phyloP scores from a whole-genome alignment of 2,888 invertebrate species.

The Octodonta nipae region DNA sequence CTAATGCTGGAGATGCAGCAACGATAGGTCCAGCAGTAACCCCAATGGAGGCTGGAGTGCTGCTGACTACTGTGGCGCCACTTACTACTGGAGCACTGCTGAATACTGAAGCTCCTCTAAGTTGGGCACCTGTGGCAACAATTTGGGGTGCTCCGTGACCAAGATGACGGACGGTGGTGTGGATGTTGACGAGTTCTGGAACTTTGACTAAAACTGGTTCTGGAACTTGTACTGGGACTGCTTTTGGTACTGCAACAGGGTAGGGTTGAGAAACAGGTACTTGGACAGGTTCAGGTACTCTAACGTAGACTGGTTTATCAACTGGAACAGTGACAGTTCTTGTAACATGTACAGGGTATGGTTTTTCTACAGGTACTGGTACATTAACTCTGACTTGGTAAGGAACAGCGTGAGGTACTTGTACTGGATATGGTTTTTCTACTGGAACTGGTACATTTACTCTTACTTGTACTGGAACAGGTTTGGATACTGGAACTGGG shows the following conservation, averaged over 20 bases:
- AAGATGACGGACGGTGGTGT: slow-evolving; percentile 8
- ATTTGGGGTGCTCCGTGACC: background rate
- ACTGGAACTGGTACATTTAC: slow-evolving; percentile 22
- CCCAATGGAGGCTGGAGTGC: slow-evolving; percentile 2
- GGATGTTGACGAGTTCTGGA: slow-evolving; percentile 15
- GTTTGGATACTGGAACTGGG: slow-evolving; percentile 21
- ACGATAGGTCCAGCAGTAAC: background rate
- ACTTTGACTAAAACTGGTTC: slow-evolving; percentile 21
- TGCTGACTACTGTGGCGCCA: slow-evolving; percentile 3
- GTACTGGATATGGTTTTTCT: slow-evolving; percentile 25
- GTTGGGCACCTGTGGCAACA: background rate
- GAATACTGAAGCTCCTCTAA: background rate
- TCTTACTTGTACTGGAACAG: slow-evolving; percentile 19
- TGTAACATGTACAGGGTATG: slow-evolving; percentile 22
- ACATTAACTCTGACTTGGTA: slow-evolving; percentile 17
- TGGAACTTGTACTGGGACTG: slow-evolving; percentile 20
- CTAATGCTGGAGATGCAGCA: background rate
- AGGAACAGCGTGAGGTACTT: slow-evolving; percentile 23
- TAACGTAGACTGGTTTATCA: slow-evolving; percentile 20
- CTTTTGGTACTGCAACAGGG: slow-evolving; percentile 15
- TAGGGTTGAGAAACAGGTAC: slow-evolving; percentile 21
- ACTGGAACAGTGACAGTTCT: slow-evolving; percentile 21
- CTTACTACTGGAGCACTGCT: background rate
- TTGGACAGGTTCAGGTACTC: slow-evolving; percentile 20
- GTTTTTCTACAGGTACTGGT: slow-evolving; percentile 22